Conservation (phyloP, 2,888 invertebrate species). For the Drosophila seclusa region DNA sequence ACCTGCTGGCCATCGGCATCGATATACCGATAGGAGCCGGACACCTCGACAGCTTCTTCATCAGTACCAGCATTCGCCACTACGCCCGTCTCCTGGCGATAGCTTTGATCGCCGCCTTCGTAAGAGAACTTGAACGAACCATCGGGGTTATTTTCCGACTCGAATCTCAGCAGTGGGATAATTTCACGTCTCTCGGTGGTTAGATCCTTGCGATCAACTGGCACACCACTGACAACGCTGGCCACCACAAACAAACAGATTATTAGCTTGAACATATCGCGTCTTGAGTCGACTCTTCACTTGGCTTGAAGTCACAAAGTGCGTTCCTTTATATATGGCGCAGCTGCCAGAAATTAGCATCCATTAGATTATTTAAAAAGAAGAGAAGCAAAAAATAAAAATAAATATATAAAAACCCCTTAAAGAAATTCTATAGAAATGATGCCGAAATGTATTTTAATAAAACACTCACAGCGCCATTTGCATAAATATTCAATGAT, state of each 20-base stretch:
- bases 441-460: constrained; percentile 55
- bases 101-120: constrained; percentile 80
- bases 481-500: constrained; percentile 67
- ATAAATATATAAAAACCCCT: constrained; percentile 30
- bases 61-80: constrained; percentile 78
- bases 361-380: constrained; percentile 64
- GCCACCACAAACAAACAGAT: constrained; percentile 70
- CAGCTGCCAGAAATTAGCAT: constrained; percentile 71
- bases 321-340: constrained; percentile 77
- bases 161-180: constrained; percentile 73
- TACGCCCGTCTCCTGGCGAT: constrained; percentile 73
- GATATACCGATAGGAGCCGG: constrained; percentile 82
- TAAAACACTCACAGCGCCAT: constrained; percentile 69
- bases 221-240: constrained; percentile 63
- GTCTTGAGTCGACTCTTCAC: constrained; percentile 43
- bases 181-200: constrained; percentile 69
- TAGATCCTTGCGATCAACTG: constrained; percentile 51
- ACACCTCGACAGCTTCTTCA: constrained; percentile 78
- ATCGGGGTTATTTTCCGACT: constrained; percentile 71
- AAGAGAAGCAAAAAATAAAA: constrained; percentile 24
- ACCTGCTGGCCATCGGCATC: constrained; percentile 81
- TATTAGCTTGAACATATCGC: constrained; percentile 73
- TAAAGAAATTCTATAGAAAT: constrained; percentile 74
- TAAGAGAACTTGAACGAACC: constrained; percentile 81
- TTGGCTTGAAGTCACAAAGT: constrained; percentile 47